phyloP scores from a whole-genome alignment of 2,888 invertebrate genomes.

The Ophion costatus region DNA sequence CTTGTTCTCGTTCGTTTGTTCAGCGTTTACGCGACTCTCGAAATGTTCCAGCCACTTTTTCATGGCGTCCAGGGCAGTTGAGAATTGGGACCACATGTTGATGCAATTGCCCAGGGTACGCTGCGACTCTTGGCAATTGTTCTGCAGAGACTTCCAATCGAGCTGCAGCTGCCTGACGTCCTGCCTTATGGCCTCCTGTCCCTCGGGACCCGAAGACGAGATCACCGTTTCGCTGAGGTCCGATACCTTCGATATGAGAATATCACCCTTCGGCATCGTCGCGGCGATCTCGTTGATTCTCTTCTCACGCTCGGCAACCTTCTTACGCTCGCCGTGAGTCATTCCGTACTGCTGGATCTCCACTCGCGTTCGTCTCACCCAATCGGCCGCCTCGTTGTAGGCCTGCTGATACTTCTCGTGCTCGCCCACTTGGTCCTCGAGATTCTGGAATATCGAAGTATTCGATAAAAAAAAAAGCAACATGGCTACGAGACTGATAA shows the following conservation, averaged over 20 bases:
- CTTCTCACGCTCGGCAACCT: slow-evolving; percentile 90
- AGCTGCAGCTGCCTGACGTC: slow-evolving; percentile 92
- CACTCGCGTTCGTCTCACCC: slow-evolving; percentile 92
- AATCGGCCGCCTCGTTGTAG: slow-evolving; percentile 92
- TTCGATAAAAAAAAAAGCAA: not conserved
- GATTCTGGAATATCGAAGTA: slow-evolving; percentile 84
- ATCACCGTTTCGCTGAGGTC: slow-evolving; percentile 90
- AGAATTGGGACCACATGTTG: slow-evolving; percentile 92
- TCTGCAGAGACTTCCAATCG: slow-evolving; percentile 93
- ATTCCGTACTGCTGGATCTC: slow-evolving; percentile 94
- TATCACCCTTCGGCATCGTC: slow-evolving; percentile 89
- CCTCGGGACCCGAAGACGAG: slow-evolving; percentile 91
- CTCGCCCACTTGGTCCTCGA: slow-evolving; percentile 93
- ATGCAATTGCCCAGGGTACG: slow-evolving; percentile 90
- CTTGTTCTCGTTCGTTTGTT: slow-evolving; percentile 88
- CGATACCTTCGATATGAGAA: slow-evolving; percentile 89
- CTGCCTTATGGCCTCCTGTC: slow-evolving; percentile 91
- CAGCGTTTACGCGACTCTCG: slow-evolving; percentile 87
- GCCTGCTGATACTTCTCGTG: slow-evolving; percentile 95
- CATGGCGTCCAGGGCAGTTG: slow-evolving; percentile 89
- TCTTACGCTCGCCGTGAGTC: slow-evolving; percentile 93
- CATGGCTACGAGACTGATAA: not conserved
- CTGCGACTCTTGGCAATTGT: slow-evolving; percentile 91
- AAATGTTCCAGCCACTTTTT: slow-evolving; percentile 90
- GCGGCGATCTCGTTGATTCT: slow-evolving; percentile 89